Conservation (phyloP, 2,797 vertebrate species). For the Sarcophilus harrisii region DNA sequence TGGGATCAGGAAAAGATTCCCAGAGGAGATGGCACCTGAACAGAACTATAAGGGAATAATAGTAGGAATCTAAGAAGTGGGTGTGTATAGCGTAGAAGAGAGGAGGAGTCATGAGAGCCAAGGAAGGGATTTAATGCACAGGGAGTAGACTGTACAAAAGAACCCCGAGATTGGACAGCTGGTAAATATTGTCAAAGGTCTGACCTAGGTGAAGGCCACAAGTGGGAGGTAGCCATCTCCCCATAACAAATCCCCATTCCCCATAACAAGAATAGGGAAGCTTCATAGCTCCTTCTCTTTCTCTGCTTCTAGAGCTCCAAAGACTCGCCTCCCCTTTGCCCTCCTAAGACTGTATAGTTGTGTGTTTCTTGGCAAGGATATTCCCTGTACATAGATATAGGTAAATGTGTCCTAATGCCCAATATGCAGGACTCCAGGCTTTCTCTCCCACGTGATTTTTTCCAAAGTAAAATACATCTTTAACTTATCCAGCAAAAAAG, state of each 20-base stretch:
- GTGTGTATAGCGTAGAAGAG: neutral
- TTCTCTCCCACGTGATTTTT: neutral
- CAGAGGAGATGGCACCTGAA: neutral
- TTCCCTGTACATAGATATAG: neutral
- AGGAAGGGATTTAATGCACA: neutral
- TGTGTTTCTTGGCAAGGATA: neutral
- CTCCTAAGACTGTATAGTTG: neutral
- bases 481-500: neutral
- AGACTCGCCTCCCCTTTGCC: neutral
- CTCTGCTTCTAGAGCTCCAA: neutral
- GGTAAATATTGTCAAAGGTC: neutral
- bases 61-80: neutral
- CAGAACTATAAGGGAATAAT: neutral
- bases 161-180: neutral
- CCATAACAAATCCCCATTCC: too few species aligned
- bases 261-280: neutral
- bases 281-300: neutral
- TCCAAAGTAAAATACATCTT: neutral
- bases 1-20: neutral
- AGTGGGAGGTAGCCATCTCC: too few species aligned
- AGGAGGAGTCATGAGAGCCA: neutral
- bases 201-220: neutral
- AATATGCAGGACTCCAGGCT: neutral
- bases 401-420: neutral
- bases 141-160: neutral